Conservation (phyloP, 2,888 invertebrate genomes). For the Hemaris fuciformis region DNA sequence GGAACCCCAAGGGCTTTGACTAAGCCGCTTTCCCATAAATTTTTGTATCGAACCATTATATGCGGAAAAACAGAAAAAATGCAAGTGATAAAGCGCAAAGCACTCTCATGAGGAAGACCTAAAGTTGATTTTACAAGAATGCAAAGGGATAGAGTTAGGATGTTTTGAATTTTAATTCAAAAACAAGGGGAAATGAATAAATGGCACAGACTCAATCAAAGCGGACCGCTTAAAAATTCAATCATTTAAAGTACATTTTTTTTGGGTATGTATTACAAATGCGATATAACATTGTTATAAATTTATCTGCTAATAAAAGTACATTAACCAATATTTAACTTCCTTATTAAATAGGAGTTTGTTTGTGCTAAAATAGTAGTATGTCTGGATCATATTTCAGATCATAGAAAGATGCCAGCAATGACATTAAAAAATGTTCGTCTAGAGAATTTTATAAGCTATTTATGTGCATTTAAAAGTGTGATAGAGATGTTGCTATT, state of each 20-base stretch:
- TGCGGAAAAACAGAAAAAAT: conserved; percentile 46
- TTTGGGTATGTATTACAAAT: no score
- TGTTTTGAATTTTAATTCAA: conserved; percentile 28
- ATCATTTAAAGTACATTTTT: background rate
- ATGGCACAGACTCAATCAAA: conserved; percentile 53
- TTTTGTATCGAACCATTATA: conserved; percentile 61
- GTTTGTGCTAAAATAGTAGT: no score
- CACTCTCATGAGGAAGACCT: background rate
- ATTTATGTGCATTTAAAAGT: no score
- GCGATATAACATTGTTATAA: no score
- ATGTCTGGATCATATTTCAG: no score
- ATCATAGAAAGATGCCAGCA: no score
- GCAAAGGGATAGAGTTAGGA: background rate
- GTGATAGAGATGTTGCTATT: no score
- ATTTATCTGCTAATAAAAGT: no score
- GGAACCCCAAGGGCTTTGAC: conserved; percentile 52
- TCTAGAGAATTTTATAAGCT: no score
- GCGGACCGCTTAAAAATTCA: conserved; percentile 24
- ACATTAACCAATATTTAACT: no score
- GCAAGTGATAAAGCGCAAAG: background rate
- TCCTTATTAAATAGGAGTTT: no score
- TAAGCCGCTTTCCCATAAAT: conserved; percentile 65
- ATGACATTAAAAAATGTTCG: no score
- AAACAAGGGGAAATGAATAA: conserved; percentile 52
- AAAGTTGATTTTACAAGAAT: conserved; percentile 3